phyloP scores from a whole-genome alignment of 2,797 vertebrate species.

The Enteromius treurensis region DNA sequence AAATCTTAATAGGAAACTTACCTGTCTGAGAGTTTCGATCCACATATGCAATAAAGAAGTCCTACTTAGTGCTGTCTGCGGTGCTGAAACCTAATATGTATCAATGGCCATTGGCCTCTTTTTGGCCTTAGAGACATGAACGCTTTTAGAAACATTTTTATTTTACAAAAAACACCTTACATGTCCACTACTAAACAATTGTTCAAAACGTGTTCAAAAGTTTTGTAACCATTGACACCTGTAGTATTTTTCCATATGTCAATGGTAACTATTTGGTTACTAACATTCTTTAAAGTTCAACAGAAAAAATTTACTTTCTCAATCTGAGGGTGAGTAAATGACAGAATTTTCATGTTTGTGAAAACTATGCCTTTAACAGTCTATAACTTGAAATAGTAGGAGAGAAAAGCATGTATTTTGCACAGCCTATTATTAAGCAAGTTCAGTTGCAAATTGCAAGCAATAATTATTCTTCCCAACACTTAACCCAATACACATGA shows the following conservation, averaged over 20 bases:
- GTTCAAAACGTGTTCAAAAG: not conserved
- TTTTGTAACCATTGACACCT: not conserved
- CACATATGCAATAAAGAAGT: constrained; percentile 50
- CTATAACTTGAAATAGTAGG: not conserved
- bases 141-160: not conserved
- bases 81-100: constrained; percentile 21
- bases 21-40: constrained; percentile 37
- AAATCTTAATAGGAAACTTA: constrained; percentile 42
- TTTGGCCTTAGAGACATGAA: not conserved
- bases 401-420: not conserved
- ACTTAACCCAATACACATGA: not conserved
- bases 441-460: not conserved
- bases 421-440: not conserved
- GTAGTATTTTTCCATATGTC: not conserved
- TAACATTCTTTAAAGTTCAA: not conserved
- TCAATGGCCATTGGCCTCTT: constrained; percentile 5
- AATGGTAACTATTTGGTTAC: not conserved
- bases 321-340: not conserved
- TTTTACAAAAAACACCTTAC: not conserved
- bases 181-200: not conserved
- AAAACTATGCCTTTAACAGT: not conserved
- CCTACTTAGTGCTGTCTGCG: constrained; percentile 46
- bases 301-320: not conserved
- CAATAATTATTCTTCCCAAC: not conserved
- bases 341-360: not conserved